Percentiles rank a stretch among this genome's conserved stretches.
Evolutionary conservation across 2,113 vertebrate species (phyloP).

Genomic region (Morone saxatilis): DNA sequence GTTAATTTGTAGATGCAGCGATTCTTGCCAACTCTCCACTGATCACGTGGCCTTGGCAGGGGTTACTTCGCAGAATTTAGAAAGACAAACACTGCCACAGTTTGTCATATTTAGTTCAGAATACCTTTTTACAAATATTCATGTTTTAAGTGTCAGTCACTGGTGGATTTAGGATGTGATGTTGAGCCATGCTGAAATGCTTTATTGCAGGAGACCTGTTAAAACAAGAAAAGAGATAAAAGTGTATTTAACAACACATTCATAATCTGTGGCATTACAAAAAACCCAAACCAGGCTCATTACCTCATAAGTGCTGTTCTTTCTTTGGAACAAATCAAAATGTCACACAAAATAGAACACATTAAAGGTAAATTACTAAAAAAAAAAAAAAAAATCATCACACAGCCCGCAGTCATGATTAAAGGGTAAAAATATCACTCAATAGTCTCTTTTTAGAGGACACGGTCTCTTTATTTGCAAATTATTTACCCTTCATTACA

Average conservation of each 20-base stretch:
- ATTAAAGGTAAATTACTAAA: constrained; percentile 31
- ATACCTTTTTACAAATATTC: constrained; percentile 24
- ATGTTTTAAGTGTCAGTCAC: constrained; percentile 16
- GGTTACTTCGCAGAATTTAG: constrained; percentile 41
- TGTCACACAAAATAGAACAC: constrained; percentile 7
- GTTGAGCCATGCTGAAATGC: constrained; percentile 25
- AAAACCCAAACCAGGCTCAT: constrained; percentile 33
- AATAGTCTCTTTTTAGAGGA: neutral
- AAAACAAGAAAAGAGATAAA: constrained; percentile 57
- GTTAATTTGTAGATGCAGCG: constrained; percentile 39
- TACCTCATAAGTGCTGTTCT: constrained; percentile 1
- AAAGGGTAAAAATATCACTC: constrained; percentile 45
- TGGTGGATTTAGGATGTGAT: constrained; percentile 15
- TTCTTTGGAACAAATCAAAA: constrained; percentile 28
- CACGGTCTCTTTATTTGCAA: constrained; percentile 5
- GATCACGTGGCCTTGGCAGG: constrained; percentile 37
- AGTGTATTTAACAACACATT: constrained; percentile 22
- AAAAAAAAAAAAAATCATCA: neutral
- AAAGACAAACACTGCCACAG: constrained; percentile 20
- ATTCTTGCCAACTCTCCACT: constrained; percentile 47
- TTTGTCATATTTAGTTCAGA: constrained; percentile 40
- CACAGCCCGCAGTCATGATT: constrained; percentile 33
- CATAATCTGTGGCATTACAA: constrained; percentile 2
- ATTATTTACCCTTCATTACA: constrained; percentile 41
- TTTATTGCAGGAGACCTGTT: constrained; percentile 46